Evolutionary conservation across 2,888 invertebrate species (phyloP).

Genomic region (Galerucella calmariensis): DNA sequence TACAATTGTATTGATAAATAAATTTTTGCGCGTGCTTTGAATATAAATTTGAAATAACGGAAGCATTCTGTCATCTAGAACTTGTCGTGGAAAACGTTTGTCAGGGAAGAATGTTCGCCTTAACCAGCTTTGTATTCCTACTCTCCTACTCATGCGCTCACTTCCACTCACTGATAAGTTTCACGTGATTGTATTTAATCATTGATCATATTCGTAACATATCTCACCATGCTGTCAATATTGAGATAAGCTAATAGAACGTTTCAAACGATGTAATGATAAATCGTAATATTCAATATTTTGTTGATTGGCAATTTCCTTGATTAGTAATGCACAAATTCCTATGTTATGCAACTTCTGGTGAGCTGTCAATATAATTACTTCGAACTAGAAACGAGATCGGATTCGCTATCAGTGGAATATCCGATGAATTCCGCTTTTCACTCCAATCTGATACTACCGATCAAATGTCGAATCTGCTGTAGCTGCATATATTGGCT

Average conservation of each 20-base stretch:
- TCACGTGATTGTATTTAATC: background rate
- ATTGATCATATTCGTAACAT: background rate
- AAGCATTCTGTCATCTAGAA: too few relatives aligned
- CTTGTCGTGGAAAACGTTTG: too few relatives aligned
- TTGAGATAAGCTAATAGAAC: background rate
- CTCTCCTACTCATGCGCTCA: too few relatives aligned
- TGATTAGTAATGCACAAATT: slow-evolving; percentile 21
- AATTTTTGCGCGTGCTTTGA: too few relatives aligned
- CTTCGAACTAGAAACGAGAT: background rate
- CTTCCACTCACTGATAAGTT: background rate
- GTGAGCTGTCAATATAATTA: slow-evolving; percentile 18
- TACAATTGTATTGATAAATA: too few relatives aligned
- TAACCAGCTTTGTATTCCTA: too few relatives aligned
- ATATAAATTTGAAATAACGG: too few relatives aligned
- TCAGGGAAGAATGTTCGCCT: too few relatives aligned
- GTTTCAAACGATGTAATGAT: background rate
- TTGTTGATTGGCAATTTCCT: slow-evolving; percentile 17
- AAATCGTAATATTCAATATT: slow-evolving; percentile 1
- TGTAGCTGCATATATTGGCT: background rate
- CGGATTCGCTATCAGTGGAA: slow-evolving; percentile 5
- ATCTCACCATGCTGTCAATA: background rate
- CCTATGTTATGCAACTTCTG: slow-evolving; percentile 15
- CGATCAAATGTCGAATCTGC: background rate
- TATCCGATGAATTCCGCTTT: slow-evolving; percentile 8
- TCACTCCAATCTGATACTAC: background rate